Conservation (phyloP, 2,888 invertebrate species). For the Cephus rjabovi region DNA sequence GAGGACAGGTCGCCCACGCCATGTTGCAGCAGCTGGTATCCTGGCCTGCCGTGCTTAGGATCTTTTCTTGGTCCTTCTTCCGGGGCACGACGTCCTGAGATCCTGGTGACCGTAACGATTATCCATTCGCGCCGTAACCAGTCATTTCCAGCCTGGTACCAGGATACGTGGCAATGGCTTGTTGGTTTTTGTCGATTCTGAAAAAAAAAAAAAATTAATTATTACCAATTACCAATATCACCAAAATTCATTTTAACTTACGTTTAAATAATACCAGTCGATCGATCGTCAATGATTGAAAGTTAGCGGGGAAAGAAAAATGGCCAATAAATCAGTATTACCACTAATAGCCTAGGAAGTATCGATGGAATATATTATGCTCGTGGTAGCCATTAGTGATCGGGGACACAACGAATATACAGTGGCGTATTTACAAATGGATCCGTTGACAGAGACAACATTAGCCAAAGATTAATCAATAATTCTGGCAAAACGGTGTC, state of each 20-base stretch:
- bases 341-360: no score
- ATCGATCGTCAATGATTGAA: background rate
- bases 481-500: background rate
- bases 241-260: background rate
- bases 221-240: background rate
- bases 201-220: background rate
- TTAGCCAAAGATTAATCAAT: background rate
- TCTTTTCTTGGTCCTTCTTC: conserved; percentile 10
- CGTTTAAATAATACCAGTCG: background rate
- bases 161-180: background rate
- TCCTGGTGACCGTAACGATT: conserved; percentile 27
- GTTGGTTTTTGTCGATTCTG: background rate
- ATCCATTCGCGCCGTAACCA: conserved; percentile 42
- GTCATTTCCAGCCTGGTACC: conserved; percentile 18
- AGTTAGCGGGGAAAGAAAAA: background rate
- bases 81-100: conserved; percentile 23
- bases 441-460: background rate
- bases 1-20: conserved; percentile 41
- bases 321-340: no score
- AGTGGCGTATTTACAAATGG: background rate
- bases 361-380: background rate
- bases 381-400: background rate
- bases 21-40: conserved; percentile 16
- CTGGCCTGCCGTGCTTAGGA: background rate
- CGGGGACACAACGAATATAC: background rate